These are phyloP conservation scores for Lutjanus erythropterus DNA, from an alignment of 2,113 vertebrate species.

Conservation along the genomic window DNA sequence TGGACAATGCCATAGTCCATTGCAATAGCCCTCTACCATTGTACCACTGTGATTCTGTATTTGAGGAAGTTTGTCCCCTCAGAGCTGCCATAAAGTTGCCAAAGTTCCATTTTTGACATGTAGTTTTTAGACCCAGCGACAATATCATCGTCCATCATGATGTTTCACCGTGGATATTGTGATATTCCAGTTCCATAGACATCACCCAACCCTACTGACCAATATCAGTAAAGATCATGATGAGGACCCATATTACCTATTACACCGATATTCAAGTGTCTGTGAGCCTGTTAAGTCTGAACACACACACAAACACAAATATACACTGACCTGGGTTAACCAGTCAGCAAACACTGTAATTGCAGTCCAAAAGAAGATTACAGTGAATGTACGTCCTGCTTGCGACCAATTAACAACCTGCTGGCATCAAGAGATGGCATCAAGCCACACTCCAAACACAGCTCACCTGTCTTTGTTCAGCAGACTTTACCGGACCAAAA, in stretches of 20 bases:
- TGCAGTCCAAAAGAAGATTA: conserved; percentile 46
- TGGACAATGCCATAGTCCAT: too few relatives aligned
- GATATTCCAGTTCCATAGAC: too few relatives aligned
- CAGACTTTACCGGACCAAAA: not conserved
- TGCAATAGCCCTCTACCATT: too few relatives aligned
- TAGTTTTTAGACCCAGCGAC: too few relatives aligned
- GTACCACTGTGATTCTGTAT: too few relatives aligned
- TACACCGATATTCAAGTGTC: not conserved
- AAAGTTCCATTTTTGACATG: too few relatives aligned
- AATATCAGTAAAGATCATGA: not conserved
- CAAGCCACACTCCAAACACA: not conserved
- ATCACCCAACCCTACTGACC: too few relatives aligned
- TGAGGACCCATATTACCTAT: not conserved
- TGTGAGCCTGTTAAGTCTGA: conserved; percentile 26
- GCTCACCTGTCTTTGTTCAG: conserved; percentile 1
- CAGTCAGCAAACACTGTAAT: conserved; percentile 22
- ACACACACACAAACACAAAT: conserved; percentile 2
- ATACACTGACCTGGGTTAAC: conserved; percentile 20
- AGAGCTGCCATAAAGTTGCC: too few relatives aligned
- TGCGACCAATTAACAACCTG: conserved; percentile 22
- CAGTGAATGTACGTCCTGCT: conserved; percentile 23
- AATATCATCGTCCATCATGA: too few relatives aligned
- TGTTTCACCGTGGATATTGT: too few relatives aligned
- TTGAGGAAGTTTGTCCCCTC: too few relatives aligned
- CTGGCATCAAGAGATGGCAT: conserved; percentile 15